Percentiles rank a stretch among this genome's conserved stretches.
phyloP scores from a whole-genome alignment of 2,113 vertebrate genomes.

The Centropristis striata region DNA sequence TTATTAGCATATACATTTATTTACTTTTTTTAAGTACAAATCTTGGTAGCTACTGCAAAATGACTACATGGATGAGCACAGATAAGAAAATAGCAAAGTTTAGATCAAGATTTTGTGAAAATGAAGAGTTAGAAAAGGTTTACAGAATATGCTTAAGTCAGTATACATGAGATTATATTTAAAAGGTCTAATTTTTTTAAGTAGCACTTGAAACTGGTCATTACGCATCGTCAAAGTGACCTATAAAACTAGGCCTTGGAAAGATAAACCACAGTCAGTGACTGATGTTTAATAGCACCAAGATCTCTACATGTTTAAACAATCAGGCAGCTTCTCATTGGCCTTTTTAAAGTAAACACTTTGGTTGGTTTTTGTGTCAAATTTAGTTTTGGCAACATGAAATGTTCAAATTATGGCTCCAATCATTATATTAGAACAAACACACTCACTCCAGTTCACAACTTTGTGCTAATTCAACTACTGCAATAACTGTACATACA shows the following conservation, averaged over 20 bases:
- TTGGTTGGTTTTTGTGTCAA: constrained; percentile 30
- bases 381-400: constrained; percentile 49
- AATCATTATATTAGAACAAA: constrained; percentile 15
- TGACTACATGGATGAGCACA: constrained; percentile 41
- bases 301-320: constrained; percentile 4
- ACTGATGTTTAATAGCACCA: constrained; percentile 54
- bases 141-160: constrained; percentile 27
- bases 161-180: constrained; percentile 19
- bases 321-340: constrained; percentile 26
- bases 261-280: constrained; percentile 44
- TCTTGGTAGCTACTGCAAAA: constrained; percentile 57
- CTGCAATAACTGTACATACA: background rate
- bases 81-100: constrained; percentile 57
- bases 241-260: constrained; percentile 84
- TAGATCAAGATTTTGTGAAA: constrained; percentile 38
- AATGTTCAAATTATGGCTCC: constrained; percentile 19
- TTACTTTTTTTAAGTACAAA: constrained; percentile 74
- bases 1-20: constrained; percentile 74
- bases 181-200: constrained; percentile 29
- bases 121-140: constrained; percentile 48
- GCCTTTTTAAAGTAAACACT: constrained; percentile 21
- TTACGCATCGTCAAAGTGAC: constrained; percentile 40
- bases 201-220: constrained; percentile 50
- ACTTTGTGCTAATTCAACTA: background rate
- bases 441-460: constrained; percentile 14